Evolutionary conservation across 2,888 invertebrate species (phyloP), one percentile per base, ranked within the genome.

Genomic region (Ferrisia virgata): DNA sequence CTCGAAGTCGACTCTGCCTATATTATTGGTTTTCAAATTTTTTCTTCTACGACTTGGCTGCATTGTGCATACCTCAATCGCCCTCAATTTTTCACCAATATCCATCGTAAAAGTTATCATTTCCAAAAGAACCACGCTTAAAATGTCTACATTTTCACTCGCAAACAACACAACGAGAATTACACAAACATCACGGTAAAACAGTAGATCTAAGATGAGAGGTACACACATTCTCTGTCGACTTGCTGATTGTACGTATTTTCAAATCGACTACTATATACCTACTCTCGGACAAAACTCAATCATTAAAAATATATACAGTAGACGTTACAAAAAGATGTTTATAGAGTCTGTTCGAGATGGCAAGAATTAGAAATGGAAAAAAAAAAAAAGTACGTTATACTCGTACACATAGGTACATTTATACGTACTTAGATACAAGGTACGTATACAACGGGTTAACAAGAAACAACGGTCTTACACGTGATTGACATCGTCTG

Each of bases 401-500:
- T 47, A n/a, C 47, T 47, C 47, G 47, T 64, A 28, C 64, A 18
- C 11, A 25, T n/a, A n/a, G n/a, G n/a, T n/a, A n/a, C n/a, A n/a
- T n/a, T n/a, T n/a, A n/a, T n/a, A n/a, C n/a, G n/a, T n/a, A n/a
- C n/a, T n/a, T n/a, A n/a, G n/a, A n/a, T n/a, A n/a, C n/a, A n/a
- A n/a, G n/a, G 47, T 9, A 43, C 58, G 69, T 31, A 31, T 69
- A 69, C 72, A 72, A 72, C 72, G 33, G 72, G 33, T 72, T 72
- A 72, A 72, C 72, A 72, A 72, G 72, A 72, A 72, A 72, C 72
- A 72, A 72, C 72, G 72, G 72, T 72, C 72, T 72, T 72, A 33
- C 72, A 72, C 72, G 72, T 72, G 72, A 72, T 72, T 72, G 72
- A 72, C 72, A 72, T 72, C 72, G 72, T 33, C 72, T 72, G 72